Evolutionary conservation across 2,888 invertebrate species (phyloP), one percentile per base, ranked within the genome.

Genomic region (Ophioninae sp.): DNA sequence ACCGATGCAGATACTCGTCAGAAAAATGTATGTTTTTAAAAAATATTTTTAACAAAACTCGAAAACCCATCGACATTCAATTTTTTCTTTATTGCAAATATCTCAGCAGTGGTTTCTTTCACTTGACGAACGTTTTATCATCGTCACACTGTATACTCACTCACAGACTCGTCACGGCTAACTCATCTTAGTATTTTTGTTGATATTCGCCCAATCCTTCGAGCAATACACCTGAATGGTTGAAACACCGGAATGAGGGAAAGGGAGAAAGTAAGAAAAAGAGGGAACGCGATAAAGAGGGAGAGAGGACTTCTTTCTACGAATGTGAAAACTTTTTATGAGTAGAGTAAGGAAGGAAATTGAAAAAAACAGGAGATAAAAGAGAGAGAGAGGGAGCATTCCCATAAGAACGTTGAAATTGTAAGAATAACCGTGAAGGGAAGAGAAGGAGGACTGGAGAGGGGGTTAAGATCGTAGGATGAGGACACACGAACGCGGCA

Each of bases 301-400:
- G 59, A 67, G 62, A 44, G 39, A 61, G 59, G 44, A 21, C n/a
- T 57, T 73, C 80, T 69, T 20, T 68, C 83, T 21, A 73, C 75
- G 79, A 81, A 81, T 84, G 81, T 72, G 84, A 75, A 81, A 84
- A 84, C 81, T 84, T 84, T 84, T 79, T 68, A 76, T 62, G 76
- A 72, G 68, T 67, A 37, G 69, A 68, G 73, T 67, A 30, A 37
- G 20, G 65, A 37, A 50, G 30, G 68, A 68, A 57, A 79, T 70
- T 56, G 59, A 81, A 74, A 76, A 61, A 76, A 61, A 41, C 17
- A 57, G 30, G 64, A 75, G 73, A 70, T 81, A 84, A 82, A 21
- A 79, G 68, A 73, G 79, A 67, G 61, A 39, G 65, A 79, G 50
- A 79, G 74, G 56, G 41, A 59, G 64, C 65, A 72, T 81, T 62